A percentile compares a stretch with the other conserved stretches of the same genome.
phyloP scores from a whole-genome alignment of 2,888 invertebrate species.

The Emesis furor region DNA sequence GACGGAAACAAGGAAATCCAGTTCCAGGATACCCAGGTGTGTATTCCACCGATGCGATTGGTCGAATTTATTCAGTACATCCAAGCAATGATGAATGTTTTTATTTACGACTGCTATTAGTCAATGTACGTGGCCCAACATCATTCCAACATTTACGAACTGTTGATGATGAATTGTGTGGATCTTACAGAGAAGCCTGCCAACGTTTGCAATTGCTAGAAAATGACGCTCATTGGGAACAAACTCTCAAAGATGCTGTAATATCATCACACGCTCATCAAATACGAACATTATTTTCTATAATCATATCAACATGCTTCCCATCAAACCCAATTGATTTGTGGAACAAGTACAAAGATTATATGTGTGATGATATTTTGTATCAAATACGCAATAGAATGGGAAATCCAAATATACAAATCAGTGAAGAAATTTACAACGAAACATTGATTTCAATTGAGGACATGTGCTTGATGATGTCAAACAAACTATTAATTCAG shows the following conservation, averaged over 20 bases:
- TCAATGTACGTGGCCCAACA: no score
- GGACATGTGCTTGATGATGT: conserved; percentile 47
- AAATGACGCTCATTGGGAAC: conserved; percentile 72
- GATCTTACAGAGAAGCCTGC: conserved; percentile 73
- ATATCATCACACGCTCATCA: conserved; percentile 68
- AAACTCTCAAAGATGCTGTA: conserved; percentile 67
- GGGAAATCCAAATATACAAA: conserved; percentile 40
- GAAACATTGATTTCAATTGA: conserved; percentile 59
- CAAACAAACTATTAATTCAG: conserved; percentile 72
- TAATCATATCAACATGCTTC: conserved; percentile 70
- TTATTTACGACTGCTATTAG: conserved; percentile 77
- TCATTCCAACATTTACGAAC: conserved; percentile 64
- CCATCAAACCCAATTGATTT: conserved; percentile 65
- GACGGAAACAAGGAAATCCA: conserved; percentile 73
- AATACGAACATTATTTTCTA: conserved; percentile 73
- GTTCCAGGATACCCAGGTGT: conserved; percentile 73
- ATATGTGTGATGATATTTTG: conserved; percentile 66
- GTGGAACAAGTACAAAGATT: conserved; percentile 67
- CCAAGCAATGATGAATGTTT: conserved; percentile 79
- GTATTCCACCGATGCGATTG: conserved; percentile 78
- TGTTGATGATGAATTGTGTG: conserved; percentile 72
- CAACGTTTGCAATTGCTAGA: conserved; percentile 71
- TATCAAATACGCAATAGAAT: conserved; percentile 63
- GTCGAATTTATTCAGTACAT: conserved; percentile 80
- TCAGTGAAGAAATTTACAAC: conserved; percentile 62